Evolutionary conservation across 2,797 vertebrate genomes (phyloP).

Genomic region (Lerista edwardsae): DNA sequence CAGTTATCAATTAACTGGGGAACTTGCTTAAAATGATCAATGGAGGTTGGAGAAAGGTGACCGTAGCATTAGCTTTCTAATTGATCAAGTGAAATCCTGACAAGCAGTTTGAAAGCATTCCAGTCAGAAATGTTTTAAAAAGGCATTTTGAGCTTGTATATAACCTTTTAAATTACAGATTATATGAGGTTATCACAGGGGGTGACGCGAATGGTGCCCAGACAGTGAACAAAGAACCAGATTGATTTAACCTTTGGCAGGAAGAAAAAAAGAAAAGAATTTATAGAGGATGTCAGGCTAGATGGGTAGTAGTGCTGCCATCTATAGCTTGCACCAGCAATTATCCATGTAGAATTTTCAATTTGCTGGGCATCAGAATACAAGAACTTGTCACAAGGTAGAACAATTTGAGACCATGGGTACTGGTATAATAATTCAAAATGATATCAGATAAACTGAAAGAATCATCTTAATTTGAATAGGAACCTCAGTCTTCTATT

Average conservation of each 20-base stretch:
- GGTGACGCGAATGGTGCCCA: background rate
- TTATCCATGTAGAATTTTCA: background rate
- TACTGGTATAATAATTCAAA: background rate
- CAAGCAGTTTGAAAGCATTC: slow-evolving; percentile 18
- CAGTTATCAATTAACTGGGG: slow-evolving; percentile 15
- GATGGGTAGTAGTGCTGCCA: background rate
- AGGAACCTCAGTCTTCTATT: background rate
- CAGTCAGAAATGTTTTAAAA: slow-evolving; percentile 15
- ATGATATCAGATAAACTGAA: background rate
- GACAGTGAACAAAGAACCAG: background rate
- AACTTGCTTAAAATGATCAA: slow-evolving; percentile 19
- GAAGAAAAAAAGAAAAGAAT: background rate
- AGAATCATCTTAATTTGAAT: background rate
- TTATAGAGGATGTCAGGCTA: background rate
- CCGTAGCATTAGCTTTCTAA: slow-evolving; percentile 28
- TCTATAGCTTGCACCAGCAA: background rate
- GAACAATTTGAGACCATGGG: background rate
- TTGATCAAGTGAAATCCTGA: slow-evolving; percentile 27
- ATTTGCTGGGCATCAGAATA: background rate
- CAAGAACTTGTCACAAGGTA: background rate
- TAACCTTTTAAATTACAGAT: slow-evolving; percentile 4
- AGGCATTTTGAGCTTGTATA: background rate
- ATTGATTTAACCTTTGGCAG: slow-evolving; percentile 1
- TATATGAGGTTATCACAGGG: background rate
- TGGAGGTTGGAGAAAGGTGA: slow-evolving; percentile 14